Base-by-base conservation (phyloP, 2,888 invertebrate genomes). In the Bombylius major region DNA sequence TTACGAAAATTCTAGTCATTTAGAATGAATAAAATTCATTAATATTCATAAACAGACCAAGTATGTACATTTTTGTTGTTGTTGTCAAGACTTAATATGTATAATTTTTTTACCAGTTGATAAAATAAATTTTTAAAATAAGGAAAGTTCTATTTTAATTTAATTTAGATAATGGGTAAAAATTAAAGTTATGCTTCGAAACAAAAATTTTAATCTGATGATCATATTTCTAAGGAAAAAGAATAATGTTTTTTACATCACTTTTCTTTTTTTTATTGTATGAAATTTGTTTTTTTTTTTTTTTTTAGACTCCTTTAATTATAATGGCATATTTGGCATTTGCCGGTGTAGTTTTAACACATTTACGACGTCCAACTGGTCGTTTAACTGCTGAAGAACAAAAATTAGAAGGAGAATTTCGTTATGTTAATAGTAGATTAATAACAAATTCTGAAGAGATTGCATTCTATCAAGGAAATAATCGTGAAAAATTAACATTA, bases 381-480 rank as follows among this genome's bases (percentile, higher is more conserved):
- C 69, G 70, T 33, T 79, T 98, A 77, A 98, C 98, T 0, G 91
- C 95, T 1, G 83, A 83, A 59, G 98, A 99, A 72, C 98, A 98
- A 73, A 90, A 91, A 70, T 76, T 97, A n/a, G 99, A 99, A 77
- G 99, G 98, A 54, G 97, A 99, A 78, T 97, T 93, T 75, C 82
- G 98, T 69, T 97, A 93, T 69, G 94, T 97, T 42, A 95, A 99
- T 73, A 92, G 97, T 4, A 79, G 98, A 53, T 79, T 99, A 39
- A 98, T 99, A 59, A 95, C 96, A 0, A 96, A 98, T 73, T 90
- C 96, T 1, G 98, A 99, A 74, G 99, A 99, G 75, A 68, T 73
- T 39, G 75, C 75, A 54, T 84, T 84, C 67, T 85, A 84, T 66
- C 82, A 88, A 76, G 89, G 90, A 61, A 90, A 89, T 66, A 81